Evolutionary conservation across 2,888 invertebrate genomes (phyloP).

Genomic region (Pyrgus malvae): DNA sequence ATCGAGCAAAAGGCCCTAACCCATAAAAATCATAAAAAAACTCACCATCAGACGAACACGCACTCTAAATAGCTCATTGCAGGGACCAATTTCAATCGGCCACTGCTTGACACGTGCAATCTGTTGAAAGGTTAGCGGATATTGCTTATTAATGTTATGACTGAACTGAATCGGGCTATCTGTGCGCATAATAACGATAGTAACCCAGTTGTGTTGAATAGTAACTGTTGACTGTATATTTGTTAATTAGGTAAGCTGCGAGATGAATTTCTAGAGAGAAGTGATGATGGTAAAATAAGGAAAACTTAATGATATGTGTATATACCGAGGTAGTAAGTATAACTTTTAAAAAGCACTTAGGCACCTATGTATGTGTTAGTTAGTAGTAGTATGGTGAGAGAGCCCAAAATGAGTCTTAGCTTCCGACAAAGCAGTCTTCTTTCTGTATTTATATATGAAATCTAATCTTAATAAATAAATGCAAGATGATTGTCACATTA

Average conservation of each 20-base stretch:
- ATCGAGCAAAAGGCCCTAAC: conserved; percentile 40
- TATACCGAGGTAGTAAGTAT: too few relatives aligned
- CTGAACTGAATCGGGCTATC: conserved; percentile 23
- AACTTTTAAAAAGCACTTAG: too few relatives aligned
- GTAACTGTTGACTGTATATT: not conserved
- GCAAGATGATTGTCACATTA: too few relatives aligned
- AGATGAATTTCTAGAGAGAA: too few relatives aligned
- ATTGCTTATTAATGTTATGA: conserved; percentile 42
- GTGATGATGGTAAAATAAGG: too few relatives aligned
- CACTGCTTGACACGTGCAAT: conserved; percentile 56
- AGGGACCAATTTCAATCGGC: conserved; percentile 37
- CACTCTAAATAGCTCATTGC: conserved; percentile 14
- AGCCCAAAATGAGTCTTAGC: too few relatives aligned
- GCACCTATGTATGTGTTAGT: too few relatives aligned
- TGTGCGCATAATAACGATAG: conserved; percentile 10
- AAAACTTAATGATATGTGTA: too few relatives aligned
- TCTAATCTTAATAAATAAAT: too few relatives aligned
- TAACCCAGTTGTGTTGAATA: conserved; percentile 5
- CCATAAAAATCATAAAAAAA: conserved; percentile 22
- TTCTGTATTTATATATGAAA: too few relatives aligned
- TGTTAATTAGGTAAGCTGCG: not conserved
- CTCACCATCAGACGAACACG: not conserved
- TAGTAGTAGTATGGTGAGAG: too few relatives aligned
- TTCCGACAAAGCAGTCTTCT: too few relatives aligned
- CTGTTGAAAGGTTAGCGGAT: conserved; percentile 70